A percentile compares a stretch with the other conserved stretches of the same genome.
These are phyloP conservation scores for Scaptomyza parva DNA, from an alignment of 2,888 invertebrate genomes.

Conservation along the genomic window DNA sequence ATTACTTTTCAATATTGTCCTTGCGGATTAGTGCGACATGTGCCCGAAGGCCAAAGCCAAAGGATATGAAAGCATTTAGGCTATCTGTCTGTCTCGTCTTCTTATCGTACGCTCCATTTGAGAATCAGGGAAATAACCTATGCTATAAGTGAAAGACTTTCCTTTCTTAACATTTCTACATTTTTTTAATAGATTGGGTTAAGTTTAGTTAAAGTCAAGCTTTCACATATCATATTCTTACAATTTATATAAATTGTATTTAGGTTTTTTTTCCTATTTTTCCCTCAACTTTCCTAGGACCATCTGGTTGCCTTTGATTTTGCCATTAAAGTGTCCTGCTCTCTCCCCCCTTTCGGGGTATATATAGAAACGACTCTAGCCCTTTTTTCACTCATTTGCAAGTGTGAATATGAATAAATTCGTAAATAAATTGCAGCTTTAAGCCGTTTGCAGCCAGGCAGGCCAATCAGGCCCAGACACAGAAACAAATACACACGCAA, in stretches of 20 bases:
- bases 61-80: constrained; percentile 21
- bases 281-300: not conserved
- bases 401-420: constrained; percentile 81
- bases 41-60: constrained; percentile 58
- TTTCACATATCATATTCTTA: not conserved
- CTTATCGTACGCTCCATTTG: constrained; percentile 36
- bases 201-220: not conserved
- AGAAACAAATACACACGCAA: constrained; percentile 10
- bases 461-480: constrained; percentile 62
- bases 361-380: constrained; percentile 25
- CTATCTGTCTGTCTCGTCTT: constrained; percentile 19
- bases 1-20: constrained; percentile 85
- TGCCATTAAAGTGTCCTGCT: constrained; percentile 24
- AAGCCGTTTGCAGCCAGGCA: constrained; percentile 59
- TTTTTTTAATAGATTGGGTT: not conserved
- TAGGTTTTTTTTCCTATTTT: no score
- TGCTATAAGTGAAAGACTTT: constrained; percentile 6
- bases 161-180: not conserved
- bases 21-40: constrained; percentile 83
- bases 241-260: no score
- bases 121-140: constrained; percentile 6
- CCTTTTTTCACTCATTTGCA: constrained; percentile 73
- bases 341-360: constrained; percentile 20
- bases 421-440: constrained; percentile 79
- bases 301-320: constrained; percentile 45